phyloP scores from a whole-genome alignment of 2,797 vertebrate genomes.

The Podarcis siculus region DNA sequence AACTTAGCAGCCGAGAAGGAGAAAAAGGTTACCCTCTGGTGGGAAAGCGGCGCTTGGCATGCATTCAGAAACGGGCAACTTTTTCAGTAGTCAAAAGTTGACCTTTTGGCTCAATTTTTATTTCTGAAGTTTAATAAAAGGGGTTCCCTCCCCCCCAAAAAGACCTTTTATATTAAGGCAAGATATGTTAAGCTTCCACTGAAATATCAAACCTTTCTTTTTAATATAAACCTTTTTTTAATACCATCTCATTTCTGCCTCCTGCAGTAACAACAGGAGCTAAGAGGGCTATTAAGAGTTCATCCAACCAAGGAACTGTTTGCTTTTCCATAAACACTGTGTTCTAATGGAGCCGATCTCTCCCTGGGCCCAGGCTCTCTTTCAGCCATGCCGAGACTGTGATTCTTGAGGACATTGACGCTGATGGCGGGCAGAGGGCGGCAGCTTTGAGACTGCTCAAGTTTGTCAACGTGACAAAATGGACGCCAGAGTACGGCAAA shows the following conservation, averaged over 20 bases:
- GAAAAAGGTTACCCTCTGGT: neutral
- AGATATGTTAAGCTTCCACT: neutral
- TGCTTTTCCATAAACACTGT: neutral
- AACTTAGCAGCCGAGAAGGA: no score
- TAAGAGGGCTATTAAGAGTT: neutral
- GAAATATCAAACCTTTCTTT: neutral
- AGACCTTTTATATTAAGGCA: neutral
- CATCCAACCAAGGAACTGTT: neutral
- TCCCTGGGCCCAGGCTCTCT: neutral
- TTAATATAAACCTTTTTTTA: neutral
- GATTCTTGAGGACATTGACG: slow-evolving; percentile 3
- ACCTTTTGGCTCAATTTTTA: neutral
- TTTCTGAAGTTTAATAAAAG: neutral
- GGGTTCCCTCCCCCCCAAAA: no score
- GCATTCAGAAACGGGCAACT: no score
- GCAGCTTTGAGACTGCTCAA: slow-evolving; percentile 21
- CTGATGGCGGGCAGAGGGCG: slow-evolving; percentile 1
- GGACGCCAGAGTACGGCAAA: slow-evolving; percentile 15
- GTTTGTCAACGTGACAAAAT: slow-evolving; percentile 18
- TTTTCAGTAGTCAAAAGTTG: no score
- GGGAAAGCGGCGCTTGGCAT: neutral
- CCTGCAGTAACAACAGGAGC: neutral
- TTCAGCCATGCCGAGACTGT: slow-evolving; percentile 5
- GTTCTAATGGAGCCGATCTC: neutral
- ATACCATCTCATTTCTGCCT: neutral